Evolutionary conservation across 2,113 vertebrate species (phyloP), one percentile per base, ranked within the genome.

Genomic region (Spheniscus mendiculus): DNA sequence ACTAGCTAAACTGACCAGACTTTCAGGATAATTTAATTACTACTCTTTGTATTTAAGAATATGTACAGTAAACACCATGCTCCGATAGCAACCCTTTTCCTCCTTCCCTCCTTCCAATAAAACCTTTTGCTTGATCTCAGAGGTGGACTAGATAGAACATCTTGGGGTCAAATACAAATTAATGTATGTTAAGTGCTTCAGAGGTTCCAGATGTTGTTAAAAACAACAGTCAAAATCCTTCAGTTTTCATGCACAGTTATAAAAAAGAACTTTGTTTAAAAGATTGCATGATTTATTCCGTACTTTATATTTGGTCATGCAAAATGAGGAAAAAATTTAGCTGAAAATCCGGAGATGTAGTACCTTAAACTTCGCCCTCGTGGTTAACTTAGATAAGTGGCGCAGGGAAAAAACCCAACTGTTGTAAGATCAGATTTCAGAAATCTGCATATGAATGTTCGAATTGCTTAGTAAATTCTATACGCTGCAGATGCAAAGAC

Each of bases 91-190:
- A 69, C 67, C 69, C 80, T 97, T 97, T 96, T 97, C 76, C 90
- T 96, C 81, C 90, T 89, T 95, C 93, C 90, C 94, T 97, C 81
- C 59, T 91, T 94, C 95, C 97, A 98, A 97, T 98, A 98, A 98
- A 97, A 96, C 76, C 87, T 97, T 96, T 96, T 88, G 95, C 96
- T 97, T 95, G 87, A 96, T 93, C 97, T 85, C 97, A 82, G 70
- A 90, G 92, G 90, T 96, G 74, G 91, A 96, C 63, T 69, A 95
- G 92, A 92, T 93, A 96, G 94, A 97, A 97, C 96, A 97, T 96
- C 82, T 98, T 26, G 45, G 90, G 90, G 45, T 97, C 96, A 97
- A 95, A 97, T 18, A 83, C 77, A 81, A 93, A 98, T 96, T 95
- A 97, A 91, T 44, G 66, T 19, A 67, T 42, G 83, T 95, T 89